Conservation (phyloP, 2,888 invertebrate genomes). For the Trissoscelio sp. region DNA sequence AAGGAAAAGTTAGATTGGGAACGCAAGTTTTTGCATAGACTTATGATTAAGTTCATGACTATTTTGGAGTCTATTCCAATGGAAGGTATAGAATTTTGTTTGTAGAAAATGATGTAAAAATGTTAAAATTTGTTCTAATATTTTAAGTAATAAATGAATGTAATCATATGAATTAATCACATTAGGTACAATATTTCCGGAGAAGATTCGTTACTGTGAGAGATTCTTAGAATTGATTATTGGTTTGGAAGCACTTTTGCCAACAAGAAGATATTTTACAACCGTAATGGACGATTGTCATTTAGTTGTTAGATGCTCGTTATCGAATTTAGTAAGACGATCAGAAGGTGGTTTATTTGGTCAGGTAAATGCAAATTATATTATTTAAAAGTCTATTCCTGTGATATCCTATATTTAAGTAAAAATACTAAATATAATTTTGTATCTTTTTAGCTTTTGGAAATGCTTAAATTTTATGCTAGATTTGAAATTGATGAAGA, state of each 20-base stretch:
- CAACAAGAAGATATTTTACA: conserved; percentile 98
- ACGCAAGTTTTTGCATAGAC: conserved; percentile 91
- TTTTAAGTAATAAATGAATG: neutral
- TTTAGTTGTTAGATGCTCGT: conserved; percentile 93
- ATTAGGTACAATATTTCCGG: conserved; percentile 80
- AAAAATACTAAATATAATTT: too few relatives aligned
- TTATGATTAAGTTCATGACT: conserved; percentile 94
- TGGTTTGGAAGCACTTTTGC: conserved; percentile 97
- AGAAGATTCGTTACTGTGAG: conserved; percentile 93
- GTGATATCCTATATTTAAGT: too few relatives aligned
- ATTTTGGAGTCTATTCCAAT: conserved; percentile 90
- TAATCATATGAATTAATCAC: conserved; percentile 5
- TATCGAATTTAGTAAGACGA: conserved; percentile 89
- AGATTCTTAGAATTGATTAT: conserved; percentile 97
- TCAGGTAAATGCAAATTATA: conserved; percentile 94
- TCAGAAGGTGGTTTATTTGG: conserved; percentile 95
- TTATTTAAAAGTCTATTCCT: neutral
- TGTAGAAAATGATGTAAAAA: neutral
- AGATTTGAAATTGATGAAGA: conserved; percentile 99
- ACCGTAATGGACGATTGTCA: conserved; percentile 97
- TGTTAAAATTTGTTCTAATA: neutral
- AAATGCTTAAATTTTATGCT: conserved; percentile 98
- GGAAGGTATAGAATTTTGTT: conserved; percentile 83
- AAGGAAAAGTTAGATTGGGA: conserved; percentile 92
- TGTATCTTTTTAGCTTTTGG: conserved; percentile 89